These are phyloP conservation scores for Podarcis raffonei DNA, from an alignment of 2,113 vertebrate genomes.

Conservation along the genomic window DNA sequence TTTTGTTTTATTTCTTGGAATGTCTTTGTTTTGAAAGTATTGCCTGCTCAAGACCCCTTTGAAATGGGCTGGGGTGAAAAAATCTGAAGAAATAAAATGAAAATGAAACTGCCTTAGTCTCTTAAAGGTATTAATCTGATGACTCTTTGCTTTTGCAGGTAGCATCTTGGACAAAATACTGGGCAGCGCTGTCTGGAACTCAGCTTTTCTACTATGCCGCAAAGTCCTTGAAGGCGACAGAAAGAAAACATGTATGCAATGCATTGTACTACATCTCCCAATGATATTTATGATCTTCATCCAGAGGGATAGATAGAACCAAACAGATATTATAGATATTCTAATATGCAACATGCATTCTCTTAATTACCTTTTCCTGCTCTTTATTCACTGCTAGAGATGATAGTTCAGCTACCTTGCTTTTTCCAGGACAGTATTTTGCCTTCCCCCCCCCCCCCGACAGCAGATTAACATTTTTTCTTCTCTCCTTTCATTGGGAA, in stretches of 20 bases:
- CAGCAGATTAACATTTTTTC: not conserved
- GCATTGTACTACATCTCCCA: slow-evolving; percentile 53
- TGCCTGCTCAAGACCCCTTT: not conserved
- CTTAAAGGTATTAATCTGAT: not conserved
- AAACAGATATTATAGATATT: slow-evolving; percentile 46
- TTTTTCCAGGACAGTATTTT: not conserved
- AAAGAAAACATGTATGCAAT: slow-evolving; percentile 96
- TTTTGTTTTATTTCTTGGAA: not conserved
- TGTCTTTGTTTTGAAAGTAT: not conserved
- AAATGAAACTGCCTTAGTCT: not conserved
- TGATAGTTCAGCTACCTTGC: not conserved
- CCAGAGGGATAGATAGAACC: not conserved
- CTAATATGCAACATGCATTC: not conserved
- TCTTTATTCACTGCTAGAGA: not conserved
- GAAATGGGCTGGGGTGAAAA: not conserved
- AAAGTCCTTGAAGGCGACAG: slow-evolving; percentile 97
- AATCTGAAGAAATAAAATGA: not conserved
- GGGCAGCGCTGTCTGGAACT: slow-evolving; percentile 92
- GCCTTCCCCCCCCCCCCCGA: not conserved
- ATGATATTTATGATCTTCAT: not conserved
- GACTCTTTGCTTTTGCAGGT: slow-evolving; percentile 78
- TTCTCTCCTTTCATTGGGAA: not conserved
- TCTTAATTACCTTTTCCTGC: not conserved
- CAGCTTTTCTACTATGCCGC: slow-evolving; percentile 96
- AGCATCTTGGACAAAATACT: slow-evolving; percentile 98